A percentile compares a stretch with the other conserved stretches of the same genome.
Evolutionary conservation across 2,888 invertebrate species (phyloP).

Genomic region (Eristalis arbustorum): DNA sequence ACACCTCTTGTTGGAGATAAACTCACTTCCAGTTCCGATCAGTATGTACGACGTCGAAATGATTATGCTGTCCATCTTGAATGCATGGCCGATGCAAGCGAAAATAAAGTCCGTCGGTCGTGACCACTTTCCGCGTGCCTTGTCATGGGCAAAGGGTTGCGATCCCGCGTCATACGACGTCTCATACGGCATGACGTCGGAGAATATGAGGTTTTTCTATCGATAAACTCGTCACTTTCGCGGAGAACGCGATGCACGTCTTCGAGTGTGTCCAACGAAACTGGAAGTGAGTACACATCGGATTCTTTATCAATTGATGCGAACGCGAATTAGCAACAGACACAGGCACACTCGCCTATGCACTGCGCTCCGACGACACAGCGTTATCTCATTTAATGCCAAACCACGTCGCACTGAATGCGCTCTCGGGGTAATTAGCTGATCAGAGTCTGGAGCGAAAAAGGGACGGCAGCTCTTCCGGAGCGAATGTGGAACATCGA

Average conservation of each 20-base stretch:
- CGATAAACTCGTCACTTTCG: no score
- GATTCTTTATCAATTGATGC: not conserved
- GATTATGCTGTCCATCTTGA: constrained; percentile 90
- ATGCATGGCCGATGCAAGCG: constrained; percentile 89
- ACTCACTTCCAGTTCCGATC: constrained; percentile 75
- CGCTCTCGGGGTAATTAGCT: not conserved
- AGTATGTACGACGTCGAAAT: constrained; percentile 82
- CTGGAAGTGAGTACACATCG: not conserved
- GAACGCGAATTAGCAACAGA: not conserved
- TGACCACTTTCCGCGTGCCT: constrained; percentile 85
- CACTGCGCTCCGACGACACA: not conserved
- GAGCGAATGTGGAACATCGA: no score
- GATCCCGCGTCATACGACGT: constrained; percentile 76
- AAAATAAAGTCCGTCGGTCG: constrained; percentile 88
- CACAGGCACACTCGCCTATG: not conserved
- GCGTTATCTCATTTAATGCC: not conserved
- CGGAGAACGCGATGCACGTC: not conserved
- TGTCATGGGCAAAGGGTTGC: constrained; percentile 76
- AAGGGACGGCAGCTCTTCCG: no score
- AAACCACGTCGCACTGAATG: not conserved
- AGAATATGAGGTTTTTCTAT: no score
- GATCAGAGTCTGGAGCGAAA: not conserved
- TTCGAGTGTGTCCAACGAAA: not conserved
- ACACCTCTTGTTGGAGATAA: not conserved
- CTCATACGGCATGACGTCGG: constrained; percentile 35